These are phyloP conservation scores for Orcinus orca DNA, from an alignment of 2,113 vertebrate species.

Conservation along the genomic window DNA sequence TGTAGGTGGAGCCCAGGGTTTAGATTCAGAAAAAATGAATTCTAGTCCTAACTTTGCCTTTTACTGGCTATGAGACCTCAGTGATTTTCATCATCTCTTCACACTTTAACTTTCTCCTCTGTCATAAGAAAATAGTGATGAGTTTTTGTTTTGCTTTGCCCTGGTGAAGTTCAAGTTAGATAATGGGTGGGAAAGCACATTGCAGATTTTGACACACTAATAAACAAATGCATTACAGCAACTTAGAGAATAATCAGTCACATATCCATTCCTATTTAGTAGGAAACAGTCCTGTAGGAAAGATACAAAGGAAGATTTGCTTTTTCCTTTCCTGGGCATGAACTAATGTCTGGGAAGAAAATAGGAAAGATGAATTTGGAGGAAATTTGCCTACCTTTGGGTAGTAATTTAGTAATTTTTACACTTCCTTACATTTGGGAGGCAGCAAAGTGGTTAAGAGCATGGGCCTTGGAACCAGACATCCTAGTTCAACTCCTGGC, in stretches of 20 bases:
- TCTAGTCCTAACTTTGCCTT: neutral
- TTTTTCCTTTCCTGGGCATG: neutral
- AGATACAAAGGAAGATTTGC: neutral
- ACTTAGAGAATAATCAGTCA: neutral
- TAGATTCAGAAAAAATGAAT: neutral
- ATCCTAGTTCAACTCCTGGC: neutral
- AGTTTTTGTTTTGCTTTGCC: neutral
- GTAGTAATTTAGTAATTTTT: neutral
- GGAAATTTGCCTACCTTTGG: slow-evolving; percentile 16
- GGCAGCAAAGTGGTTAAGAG: neutral
- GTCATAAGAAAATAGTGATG: neutral
- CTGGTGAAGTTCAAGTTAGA: neutral
- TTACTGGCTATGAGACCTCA: neutral
- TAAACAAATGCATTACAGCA: neutral
- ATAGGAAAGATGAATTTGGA: neutral
- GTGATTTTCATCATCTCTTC: neutral
- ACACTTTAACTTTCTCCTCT: neutral
- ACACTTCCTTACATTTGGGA: slow-evolving; percentile 20
- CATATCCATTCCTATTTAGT: neutral
- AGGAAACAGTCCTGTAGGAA: neutral
- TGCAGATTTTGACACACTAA: neutral
- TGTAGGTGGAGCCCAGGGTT: neutral
- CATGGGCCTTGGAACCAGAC: neutral
- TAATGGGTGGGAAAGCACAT: neutral
- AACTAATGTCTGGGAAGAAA: neutral